Percentiles rank a stretch among this genome's conserved stretches.
phyloP scores from a whole-genome alignment of 2,113 vertebrate genomes.

The Leptosomus discolor region DNA sequence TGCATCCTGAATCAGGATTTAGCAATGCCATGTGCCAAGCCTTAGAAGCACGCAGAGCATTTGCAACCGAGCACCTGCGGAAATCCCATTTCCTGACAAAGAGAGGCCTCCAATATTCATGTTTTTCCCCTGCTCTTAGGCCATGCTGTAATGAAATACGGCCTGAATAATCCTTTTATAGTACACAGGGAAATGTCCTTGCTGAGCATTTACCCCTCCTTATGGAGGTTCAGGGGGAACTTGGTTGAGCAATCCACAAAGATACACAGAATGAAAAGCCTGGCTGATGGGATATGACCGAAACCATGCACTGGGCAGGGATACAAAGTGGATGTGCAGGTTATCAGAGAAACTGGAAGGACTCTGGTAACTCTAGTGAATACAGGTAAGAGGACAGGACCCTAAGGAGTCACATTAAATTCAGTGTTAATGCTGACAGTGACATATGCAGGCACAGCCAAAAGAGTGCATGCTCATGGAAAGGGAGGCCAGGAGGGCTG shows the following conservation, averaged over 20 bases:
- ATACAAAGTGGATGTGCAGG: background rate
- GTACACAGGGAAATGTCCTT: background rate
- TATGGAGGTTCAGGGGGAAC: background rate
- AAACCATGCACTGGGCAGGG: background rate
- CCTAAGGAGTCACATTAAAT: background rate
- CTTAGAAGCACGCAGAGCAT: constrained; percentile 37
- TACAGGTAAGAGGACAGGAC: background rate
- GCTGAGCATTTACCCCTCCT: background rate
- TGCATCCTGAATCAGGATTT: constrained; percentile 56
- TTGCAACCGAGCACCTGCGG: constrained; percentile 37
- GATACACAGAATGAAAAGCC: background rate
- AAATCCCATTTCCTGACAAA: constrained; percentile 58
- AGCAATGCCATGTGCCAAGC: constrained; percentile 14
- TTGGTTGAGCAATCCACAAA: background rate
- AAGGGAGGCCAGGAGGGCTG: background rate
- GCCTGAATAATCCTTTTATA: background rate
- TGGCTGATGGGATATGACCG: background rate
- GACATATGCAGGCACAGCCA: background rate
- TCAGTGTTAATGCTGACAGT: background rate
- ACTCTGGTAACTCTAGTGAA: background rate
- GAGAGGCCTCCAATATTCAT: background rate
- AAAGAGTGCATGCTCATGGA: background rate
- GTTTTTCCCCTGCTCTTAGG: constrained; percentile 15
- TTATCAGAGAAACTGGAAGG: background rate
- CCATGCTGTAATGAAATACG: background rate